Evolutionary conservation across 2,797 vertebrate genomes (phyloP).

Genomic region (Garrulus glandarius): DNA sequence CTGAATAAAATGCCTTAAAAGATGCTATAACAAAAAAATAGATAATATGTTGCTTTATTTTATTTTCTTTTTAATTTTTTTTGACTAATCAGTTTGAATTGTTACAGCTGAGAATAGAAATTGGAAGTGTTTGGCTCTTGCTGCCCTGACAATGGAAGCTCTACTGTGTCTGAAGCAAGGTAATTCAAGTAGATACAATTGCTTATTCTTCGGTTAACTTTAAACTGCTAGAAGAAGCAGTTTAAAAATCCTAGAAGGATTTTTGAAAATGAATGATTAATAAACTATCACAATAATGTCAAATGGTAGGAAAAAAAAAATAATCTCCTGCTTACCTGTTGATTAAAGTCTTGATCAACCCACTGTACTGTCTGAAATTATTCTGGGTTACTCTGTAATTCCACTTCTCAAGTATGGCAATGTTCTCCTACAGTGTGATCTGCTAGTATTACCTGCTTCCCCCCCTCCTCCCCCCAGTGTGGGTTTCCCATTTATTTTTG

Average conservation of each 20-base stretch:
- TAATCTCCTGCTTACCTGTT: neutral
- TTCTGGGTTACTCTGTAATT: neutral
- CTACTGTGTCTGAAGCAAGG: neutral
- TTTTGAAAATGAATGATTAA: conserved; percentile 25
- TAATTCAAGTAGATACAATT: neutral
- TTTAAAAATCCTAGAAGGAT: too few relatives aligned
- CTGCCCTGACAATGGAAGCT: neutral
- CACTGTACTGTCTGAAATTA: neutral
- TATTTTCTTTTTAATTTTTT: neutral
- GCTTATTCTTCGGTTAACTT: neutral
- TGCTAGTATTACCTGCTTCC: neutral
- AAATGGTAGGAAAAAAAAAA: neutral
- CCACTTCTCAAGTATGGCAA: neutral
- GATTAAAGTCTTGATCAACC: neutral
- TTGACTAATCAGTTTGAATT: neutral
- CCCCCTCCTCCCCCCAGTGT: neutral
- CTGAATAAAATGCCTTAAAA: neutral
- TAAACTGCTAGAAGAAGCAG: neutral
- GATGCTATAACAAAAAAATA: neutral
- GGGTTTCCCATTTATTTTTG: neutral
- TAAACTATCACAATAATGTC: neutral
- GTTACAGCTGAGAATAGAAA: neutral
- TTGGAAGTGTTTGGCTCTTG: neutral
- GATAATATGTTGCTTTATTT: neutral
- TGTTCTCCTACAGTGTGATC: neutral